Percentiles rank a stretch among this genome's conserved stretches.
These are phyloP conservation scores for Phycodurus eques DNA, from an alignment of 2,113 vertebrate genomes.

Conservation along the genomic window DNA sequence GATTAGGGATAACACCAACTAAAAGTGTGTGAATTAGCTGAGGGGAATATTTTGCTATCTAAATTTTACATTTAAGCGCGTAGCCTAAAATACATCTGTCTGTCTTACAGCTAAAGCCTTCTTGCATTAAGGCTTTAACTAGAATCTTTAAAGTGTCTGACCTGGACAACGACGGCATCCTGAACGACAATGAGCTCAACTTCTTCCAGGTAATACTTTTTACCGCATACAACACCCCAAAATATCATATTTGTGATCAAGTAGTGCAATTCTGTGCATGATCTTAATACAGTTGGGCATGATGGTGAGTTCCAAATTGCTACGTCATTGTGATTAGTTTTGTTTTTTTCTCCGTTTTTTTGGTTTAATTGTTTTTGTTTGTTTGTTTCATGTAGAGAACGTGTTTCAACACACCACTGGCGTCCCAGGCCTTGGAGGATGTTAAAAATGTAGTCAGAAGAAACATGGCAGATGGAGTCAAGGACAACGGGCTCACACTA, in stretches of 20 bases:
- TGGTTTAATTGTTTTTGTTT: too few relatives aligned
- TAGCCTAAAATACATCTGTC: constrained; percentile 1
- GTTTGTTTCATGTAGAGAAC: constrained; percentile 78
- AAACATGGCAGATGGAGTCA: constrained; percentile 91
- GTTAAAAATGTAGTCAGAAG: constrained; percentile 98
- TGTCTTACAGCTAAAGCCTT: constrained; percentile 85
- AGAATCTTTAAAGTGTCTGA: constrained; percentile 98
- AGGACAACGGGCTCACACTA: constrained; percentile 90
- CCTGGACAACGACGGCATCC: constrained; percentile 94
- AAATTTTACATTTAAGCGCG: not conserved
- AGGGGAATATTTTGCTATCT: not conserved
- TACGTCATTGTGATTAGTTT: not conserved
- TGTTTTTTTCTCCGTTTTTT: too few relatives aligned
- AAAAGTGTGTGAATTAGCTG: not conserved
- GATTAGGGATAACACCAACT: not conserved
- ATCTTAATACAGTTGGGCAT: not conserved
- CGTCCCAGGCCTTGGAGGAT: constrained; percentile 95
- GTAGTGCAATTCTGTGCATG: not conserved
- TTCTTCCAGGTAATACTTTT: constrained; percentile 88
- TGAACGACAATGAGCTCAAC: constrained; percentile 97
- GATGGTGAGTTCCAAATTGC: not conserved
- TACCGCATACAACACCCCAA: not conserved
- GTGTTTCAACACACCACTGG: constrained; percentile 96
- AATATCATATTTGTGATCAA: not conserved
- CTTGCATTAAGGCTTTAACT: constrained; percentile 92